Evolutionary conservation across 2,888 invertebrate genomes (phyloP), one percentile per base, ranked within the genome.

Genomic region (Drosophila suboccidentalis): DNA sequence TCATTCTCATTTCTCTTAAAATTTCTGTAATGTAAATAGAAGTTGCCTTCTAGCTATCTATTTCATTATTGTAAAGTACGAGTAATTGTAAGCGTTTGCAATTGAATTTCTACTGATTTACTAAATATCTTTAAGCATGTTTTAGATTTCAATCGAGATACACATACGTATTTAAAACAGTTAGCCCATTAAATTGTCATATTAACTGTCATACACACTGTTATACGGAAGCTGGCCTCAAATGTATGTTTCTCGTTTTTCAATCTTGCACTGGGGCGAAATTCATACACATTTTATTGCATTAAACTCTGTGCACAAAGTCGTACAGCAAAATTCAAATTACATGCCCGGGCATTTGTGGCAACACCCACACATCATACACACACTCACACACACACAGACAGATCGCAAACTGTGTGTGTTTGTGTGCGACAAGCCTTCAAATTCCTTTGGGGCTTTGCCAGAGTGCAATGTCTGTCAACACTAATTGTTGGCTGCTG

Each of bases 401-500:
- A 19, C 4, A 22, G 22, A 22, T 19, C n/a, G 8, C 36, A 26
- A 22, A 51, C n/a, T 62, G 49, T 57, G 47, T 69, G 59, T 76
- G 70, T 71, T 46, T 74, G 59, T 74, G 61, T 59, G 51, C 49
- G 66, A 72, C 75, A 84, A 87, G 82, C 73, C 71, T 71, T 71
- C 67, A 71, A 82, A 86, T 81, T 86, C 81, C 87, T 74, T 71
- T 75, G 80, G 69, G 78, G 78, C 78, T 78, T 82, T 77, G 71
- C 62, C 81, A 68, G 71, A 87, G 78, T 78, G 82, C 85, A 87
- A 77, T 82, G 82, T 86, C 87, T 86, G 85, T 87, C 85, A 87
- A 81, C 85, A 86, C 87, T 87, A 85, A 86, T 86, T 87, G 87
- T 82, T 87, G 75, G 82, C 82, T 76, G 82, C 71, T 75, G 76